Evolutionary conservation across 2,888 invertebrate species (phyloP).

Genomic region (Cephus nigrinus): DNA sequence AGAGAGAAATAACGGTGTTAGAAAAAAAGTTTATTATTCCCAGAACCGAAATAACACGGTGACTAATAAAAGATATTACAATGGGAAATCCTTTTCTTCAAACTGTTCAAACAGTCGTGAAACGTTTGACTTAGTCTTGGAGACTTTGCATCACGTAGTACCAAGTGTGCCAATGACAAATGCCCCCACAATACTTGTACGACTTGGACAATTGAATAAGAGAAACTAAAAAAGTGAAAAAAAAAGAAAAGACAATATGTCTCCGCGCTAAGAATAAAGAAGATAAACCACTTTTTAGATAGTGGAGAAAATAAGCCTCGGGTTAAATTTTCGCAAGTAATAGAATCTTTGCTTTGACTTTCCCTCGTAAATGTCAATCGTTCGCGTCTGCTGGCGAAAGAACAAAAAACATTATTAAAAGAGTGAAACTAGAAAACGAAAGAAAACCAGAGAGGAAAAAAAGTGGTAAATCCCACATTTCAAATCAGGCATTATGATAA

Average conservation of each 20-base stretch:
- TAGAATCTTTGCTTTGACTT: neutral
- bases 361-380: neutral
- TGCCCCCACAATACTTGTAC: neutral
- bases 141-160: neutral
- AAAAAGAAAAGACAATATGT: too few relatives aligned
- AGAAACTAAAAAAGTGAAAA: neutral
- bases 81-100: neutral
- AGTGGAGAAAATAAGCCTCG: neutral
- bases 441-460: neutral
- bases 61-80: neutral
- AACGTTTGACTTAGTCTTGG: neutral
- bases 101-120: neutral
- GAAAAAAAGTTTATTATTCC: neutral
- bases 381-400: neutral
- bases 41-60: neutral
- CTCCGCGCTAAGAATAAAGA: neutral
- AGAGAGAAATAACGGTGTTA: neutral
- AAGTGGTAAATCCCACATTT: neutral
- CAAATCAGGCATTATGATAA: neutral
- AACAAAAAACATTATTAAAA: neutral
- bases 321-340: neutral
- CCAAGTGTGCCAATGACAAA: neutral
- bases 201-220: neutral
- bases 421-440: neutral
- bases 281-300: neutral